Base-by-base conservation (phyloP, 2,888 invertebrate genomes). In the Agrilus cyanescens region DNA sequence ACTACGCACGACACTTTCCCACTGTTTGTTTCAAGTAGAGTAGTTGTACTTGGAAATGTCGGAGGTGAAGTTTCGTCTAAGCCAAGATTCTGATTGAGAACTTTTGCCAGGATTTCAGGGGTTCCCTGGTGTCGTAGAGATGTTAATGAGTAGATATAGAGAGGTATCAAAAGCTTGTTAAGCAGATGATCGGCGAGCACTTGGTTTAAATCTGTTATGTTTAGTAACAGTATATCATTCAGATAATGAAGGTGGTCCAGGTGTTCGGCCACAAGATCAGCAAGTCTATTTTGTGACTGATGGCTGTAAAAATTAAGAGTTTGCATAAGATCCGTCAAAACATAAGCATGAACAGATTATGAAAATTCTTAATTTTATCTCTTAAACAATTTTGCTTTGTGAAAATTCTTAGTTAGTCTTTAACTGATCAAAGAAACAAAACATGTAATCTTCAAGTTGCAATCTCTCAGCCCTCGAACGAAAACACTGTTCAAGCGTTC, bases 201-300 rank as follows among this genome's bases (percentile, higher is more conserved):
- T 56, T 89, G 86, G 67, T 96, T 97, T 41, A 97, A 72, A 59
- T 90, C 88, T 40, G 85, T 82, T 54, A 96, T 94, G 62, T 90
- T 83, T 44, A 97, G 74, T 58, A 88, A 82, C 14, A 98, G 75
- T 55, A 97, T 97, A 62, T 97, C 97, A 62, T 96, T 97, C 43
- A 97, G 73, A 65, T 97, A 97, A 68, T 97, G 96, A 12, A 97
- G 74, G 64, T 97, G 94, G 67, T 98, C 97, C 51, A 97, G 70
- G 66, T 97, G 96, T 67, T 96, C 96, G 0, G 95, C 96, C 2
- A 97, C 94, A 49, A 97, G 69, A 67, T 95, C 95, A 10, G 93
- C 82, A 38, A 98, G 72, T 57, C 89, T 80, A 57, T 87, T 86
- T 60, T 90, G 84, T 14, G 89, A 89, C 69, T 88, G 85, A 62